Evolutionary conservation across 2,113 vertebrate species (phyloP), one percentile per base, ranked within the genome.

Genomic region (Scatophagus argus): DNA sequence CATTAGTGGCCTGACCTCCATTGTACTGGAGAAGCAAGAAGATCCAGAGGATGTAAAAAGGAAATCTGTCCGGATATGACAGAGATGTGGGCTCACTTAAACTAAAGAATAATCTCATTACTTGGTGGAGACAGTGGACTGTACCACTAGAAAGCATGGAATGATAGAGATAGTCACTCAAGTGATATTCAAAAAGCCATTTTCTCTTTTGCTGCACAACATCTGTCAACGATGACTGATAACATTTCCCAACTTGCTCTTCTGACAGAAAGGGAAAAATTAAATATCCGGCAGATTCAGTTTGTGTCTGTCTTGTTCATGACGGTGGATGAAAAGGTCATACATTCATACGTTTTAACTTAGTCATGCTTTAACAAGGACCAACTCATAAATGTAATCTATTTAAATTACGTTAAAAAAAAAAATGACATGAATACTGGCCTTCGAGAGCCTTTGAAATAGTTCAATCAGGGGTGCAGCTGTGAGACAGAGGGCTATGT

Each of bases 91-190:
- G 76, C 77, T 85, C 91, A 87, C 89, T 92, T 90, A 86, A 82
- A 86, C 80, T 44, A 80, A 86, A 71, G 74, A 72, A 85, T 89
- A 90, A 92, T 93, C 77, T 83, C 39, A 89, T 93, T 92, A 89
- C 77, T 81, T 52, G 31, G 51, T 59, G 39, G 73, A 87, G 78
- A 86, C 81, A 85, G 60, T 72, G 65, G 78, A 74, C 69, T 70
- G 54, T 63, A 82, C 77, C 73, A 83, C 67, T 86, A 74, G 83
- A 90, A 85, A 88, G 82, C 80, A 72, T 38, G 58, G 46, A 70
- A 65, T 25, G 77, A 63, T 67, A 76, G 67, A 74, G 61, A 81
- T 31, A 91, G 70, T 64, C 67, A 69, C 47, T 87, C 77, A 79
- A 89, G 78, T 73, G 67, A 73, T 84, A 83, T 85, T 90, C 77